Base-by-base conservation (phyloP, 2,797 vertebrate species). In the Aratinga solstitialis region DNA sequence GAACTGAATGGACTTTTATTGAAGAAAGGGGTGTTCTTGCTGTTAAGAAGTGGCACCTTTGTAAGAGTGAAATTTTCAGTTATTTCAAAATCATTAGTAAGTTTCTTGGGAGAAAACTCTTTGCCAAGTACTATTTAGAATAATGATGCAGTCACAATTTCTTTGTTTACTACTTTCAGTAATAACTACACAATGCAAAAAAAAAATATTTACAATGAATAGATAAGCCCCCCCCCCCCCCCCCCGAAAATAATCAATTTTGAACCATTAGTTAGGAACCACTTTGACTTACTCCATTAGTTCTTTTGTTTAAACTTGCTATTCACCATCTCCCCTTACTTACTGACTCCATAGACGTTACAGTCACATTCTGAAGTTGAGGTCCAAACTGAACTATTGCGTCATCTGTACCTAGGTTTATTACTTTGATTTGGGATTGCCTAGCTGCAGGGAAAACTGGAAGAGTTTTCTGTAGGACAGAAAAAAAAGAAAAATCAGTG, bases 381-480 rank as follows among this genome's bases (percentile, higher is more conserved):
- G 53, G 20, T 11, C 11, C 21, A 85, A 97, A 94, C 4, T 6
- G 7, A 83, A 93, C 38, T 21, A 22, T 42, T 76, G 47, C 94
- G 15, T 4, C 6, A 10, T 1, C 2, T 48, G 4, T 4, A 30
- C 97, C 98, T 82, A 99, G 96, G 96, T 99, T 99, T 51, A 99
- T 76, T 84, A 99, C 54, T 95, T 98, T 99, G 45, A 99, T 23
- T 97, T 99, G 99, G 84, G 97, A 90, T 93, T 99, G 90, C 5
- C 94, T 97, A 75, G 80, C 80, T 9, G 94, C 84, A 73, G 99
- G 99, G 91, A 99, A 99, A 59, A 79, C 95, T 23, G 99, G 99
- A 58, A 99, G 92, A 26, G 98, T 99, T 98, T 98, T 98, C 99
- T 99, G 95, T 80, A 97, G 95, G 95, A 65, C 58, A 87, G 89